phyloP scores from a whole-genome alignment of 1,140 invertebrate genomes.

The Leucophenga varia region DNA sequence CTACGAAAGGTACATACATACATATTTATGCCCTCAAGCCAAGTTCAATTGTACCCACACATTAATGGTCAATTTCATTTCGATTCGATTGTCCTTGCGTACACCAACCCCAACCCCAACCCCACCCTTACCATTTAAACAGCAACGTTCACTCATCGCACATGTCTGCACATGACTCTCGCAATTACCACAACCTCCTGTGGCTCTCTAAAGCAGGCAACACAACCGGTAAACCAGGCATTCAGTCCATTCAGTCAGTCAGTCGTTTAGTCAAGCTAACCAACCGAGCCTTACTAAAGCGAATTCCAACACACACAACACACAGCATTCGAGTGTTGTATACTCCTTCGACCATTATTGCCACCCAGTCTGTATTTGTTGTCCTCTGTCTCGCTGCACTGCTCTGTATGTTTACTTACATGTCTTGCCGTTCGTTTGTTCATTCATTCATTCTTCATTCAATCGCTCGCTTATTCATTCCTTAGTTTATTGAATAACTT shows the following conservation, averaged over 20 bases:
- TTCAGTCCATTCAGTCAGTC: no score
- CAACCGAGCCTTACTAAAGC: neutral
- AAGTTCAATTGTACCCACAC: slow-evolving; percentile 12
- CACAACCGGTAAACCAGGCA: no score
- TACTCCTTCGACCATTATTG: no score
- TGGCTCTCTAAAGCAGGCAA: slow-evolving; percentile 22
- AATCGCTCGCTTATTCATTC: no score
- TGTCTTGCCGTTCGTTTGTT: no score
- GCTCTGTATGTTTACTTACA: no score
- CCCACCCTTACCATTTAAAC: neutral
- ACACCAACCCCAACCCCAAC: neutral
- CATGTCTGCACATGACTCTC: slow-evolving; percentile 19
- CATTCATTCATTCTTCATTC: no score
- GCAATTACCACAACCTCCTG: slow-evolving; percentile 43
- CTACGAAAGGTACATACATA: no score
- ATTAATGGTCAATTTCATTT: slow-evolving; percentile 55
- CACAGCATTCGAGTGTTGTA: neutral
- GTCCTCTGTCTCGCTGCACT: no score
- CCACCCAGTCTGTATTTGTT: no score
- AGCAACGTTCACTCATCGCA: neutral
- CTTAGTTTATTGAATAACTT: slow-evolving; percentile 30
- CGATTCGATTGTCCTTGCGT: slow-evolving; percentile 36
- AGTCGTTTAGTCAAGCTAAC: neutral
- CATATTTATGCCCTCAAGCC: no score
- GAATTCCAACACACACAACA: neutral